Evolutionary conservation across 2,888 invertebrate species (phyloP), one percentile per base, ranked within the genome.

Genomic region (Brachycybe producta): DNA sequence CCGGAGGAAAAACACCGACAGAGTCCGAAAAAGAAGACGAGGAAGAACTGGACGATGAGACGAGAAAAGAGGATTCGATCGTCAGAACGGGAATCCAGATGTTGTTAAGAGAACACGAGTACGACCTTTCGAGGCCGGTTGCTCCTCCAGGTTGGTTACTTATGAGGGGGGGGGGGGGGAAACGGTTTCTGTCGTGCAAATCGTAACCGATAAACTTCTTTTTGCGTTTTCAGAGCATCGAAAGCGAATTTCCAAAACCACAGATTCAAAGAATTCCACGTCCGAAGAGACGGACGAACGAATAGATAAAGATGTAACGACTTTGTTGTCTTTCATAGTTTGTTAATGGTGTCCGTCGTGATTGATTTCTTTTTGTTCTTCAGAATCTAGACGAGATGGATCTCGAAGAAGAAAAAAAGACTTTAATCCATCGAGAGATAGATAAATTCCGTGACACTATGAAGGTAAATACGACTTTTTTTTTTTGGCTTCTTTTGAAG

Each of bases 391-490:
- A 70, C 60, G 71, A 69, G 53, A 65, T 71, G 27, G 90, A 88
- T 66, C 80, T 94, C 54, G 95, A 95, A 65, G 94, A 94, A 70
- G 94, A 94, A 65, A 92, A 94, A 69, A 80, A 91, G 43, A 90
- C 91, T 69, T 77, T 95, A 60, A 97, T 97, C 60, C 90, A 88
- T 63, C 78, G 92, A 61, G 97, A 97, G 76, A 97, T 97, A 69
- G 88, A 88, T 61, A 91, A 90, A 71, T 97, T 97, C 73, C 79
- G 95, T 56, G 92, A 94, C 73, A 85, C 88, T 59, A 94, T 90
- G 82, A 90, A 90, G 85, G 88, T 88, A 79, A 75, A 73, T 59
- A 56, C 17, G 43, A 8, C 15, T 23, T 32, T 30, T 19, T 51
- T 36, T 40, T 28, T 21, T 40, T 44, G n/a, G n/a, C n/a, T 32